Conservation (phyloP, 2,113 vertebrate species). For the Tachysurus fulvidraco region DNA sequence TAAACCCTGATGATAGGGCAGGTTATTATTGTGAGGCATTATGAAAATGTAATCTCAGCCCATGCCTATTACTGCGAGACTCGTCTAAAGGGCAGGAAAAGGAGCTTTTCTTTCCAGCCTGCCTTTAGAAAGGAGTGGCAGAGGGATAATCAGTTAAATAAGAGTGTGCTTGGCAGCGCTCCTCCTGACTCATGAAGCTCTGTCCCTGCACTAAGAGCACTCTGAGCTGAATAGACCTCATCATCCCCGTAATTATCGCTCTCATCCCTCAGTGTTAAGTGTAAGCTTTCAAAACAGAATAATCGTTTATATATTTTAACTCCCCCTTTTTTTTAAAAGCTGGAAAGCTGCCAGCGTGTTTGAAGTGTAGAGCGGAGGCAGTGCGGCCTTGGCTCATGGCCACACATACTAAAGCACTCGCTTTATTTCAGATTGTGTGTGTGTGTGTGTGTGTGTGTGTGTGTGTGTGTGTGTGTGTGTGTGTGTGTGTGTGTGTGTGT, state of each 20-base stretch:
- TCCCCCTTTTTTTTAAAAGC: conserved; percentile 1
- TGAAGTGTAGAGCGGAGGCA: conserved; percentile 44
- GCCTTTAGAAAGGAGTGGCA: conserved; percentile 33
- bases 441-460: conserved; percentile 29
- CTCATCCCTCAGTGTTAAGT: conserved; percentile 55
- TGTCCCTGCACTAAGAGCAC: conserved; percentile 20
- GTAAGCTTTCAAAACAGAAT: conserved; percentile 57
- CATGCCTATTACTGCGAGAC: background rate
- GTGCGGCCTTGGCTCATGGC: conserved; percentile 44
- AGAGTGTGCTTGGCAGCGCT: conserved; percentile 34
- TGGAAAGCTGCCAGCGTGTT: conserved; percentile 48
- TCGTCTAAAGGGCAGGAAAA: conserved; percentile 19
- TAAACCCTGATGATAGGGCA: background rate
- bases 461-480: conserved; percentile 16
- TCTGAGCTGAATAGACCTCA: conserved; percentile 41
- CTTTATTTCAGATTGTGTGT: conserved; percentile 32
- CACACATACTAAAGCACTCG: conserved; percentile 45
- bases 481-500: conserved; percentile 21
- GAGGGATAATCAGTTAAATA: conserved; percentile 32
- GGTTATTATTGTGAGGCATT: background rate
- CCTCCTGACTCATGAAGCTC: conserved; percentile 40
- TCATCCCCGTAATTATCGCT: conserved; percentile 57
- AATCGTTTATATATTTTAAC: conserved; percentile 58
- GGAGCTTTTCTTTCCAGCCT: conserved; percentile 5
- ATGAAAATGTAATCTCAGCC: background rate